Evolutionary conservation across 2,113 vertebrate species (phyloP).

Genomic region (Passer montanus): DNA sequence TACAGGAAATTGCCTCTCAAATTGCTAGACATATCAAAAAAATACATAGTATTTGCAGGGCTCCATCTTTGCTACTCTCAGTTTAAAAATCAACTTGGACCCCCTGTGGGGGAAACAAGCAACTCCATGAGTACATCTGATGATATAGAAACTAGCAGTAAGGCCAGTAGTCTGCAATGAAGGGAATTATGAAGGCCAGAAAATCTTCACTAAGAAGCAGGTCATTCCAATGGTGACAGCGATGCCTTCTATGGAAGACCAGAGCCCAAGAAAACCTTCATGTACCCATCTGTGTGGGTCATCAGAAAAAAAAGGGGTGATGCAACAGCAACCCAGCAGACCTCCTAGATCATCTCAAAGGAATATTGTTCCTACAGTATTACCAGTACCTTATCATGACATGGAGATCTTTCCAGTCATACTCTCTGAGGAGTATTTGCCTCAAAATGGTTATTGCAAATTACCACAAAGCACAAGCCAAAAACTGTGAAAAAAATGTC

Average conservation of each 20-base stretch:
- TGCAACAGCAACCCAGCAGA: not conserved
- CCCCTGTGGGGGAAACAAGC: conserved; percentile 14
- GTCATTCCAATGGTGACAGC: not conserved
- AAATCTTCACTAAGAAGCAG: not conserved
- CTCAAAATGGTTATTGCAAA: not conserved
- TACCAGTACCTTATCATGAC: not conserved
- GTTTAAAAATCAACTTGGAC: conserved; percentile 37
- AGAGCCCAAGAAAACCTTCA: not conserved
- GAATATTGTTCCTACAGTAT: not conserved
- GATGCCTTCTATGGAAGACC: not conserved
- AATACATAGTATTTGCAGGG: conserved; percentile 29
- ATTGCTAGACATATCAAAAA: conserved; percentile 60
- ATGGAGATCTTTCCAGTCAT: not conserved
- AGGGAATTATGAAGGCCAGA: conserved; percentile 28
- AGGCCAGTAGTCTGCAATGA: not conserved
- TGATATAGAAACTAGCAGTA: not conserved
- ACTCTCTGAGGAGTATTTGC: not conserved
- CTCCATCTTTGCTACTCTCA: conserved; percentile 22
- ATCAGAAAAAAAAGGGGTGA: not conserved
- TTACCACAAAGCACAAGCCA: not conserved
- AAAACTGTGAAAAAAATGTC: not conserved
- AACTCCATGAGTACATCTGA: not conserved
- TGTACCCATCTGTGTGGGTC: not conserved
- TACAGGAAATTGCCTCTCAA: conserved; percentile 24
- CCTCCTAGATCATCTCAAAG: not conserved